These are phyloP conservation scores for Cacatua alba DNA, from an alignment of 2,113 vertebrate genomes.

Conservation along the genomic window DNA sequence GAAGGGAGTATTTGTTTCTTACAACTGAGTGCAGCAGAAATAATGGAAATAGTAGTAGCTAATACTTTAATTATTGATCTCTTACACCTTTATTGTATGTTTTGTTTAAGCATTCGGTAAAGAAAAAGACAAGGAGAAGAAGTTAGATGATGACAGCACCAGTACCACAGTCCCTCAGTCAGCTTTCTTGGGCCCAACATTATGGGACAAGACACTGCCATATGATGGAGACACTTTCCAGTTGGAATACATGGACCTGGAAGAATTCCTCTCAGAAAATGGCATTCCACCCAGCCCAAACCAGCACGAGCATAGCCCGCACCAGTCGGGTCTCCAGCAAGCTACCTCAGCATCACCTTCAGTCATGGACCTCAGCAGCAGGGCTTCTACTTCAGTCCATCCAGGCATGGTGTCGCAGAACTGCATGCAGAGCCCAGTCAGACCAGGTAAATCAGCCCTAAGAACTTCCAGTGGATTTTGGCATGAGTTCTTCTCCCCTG, in stretches of 20 bases:
- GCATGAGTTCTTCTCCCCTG: neutral
- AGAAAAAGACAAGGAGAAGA: conserved; percentile 94
- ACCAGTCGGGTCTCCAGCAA: conserved; percentile 79
- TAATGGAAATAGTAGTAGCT: neutral
- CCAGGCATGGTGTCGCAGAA: conserved; percentile 83
- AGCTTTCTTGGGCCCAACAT: conserved; percentile 94
- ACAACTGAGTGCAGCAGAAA: neutral
- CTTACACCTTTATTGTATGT: neutral
- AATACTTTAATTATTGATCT: neutral
- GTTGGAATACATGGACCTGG: conserved; percentile 99
- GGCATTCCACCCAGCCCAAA: conserved; percentile 92
- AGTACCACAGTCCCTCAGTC: conserved; percentile 87
- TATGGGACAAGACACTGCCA: conserved; percentile 98
- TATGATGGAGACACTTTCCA: conserved; percentile 97
- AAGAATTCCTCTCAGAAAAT: conserved; percentile 98
- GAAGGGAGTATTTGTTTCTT: neutral
- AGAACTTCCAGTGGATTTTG: neutral
- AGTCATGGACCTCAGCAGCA: conserved; percentile 92
- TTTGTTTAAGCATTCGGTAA: conserved; percentile 86
- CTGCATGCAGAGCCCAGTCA: conserved; percentile 86
- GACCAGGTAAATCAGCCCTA: conserved; percentile 83
- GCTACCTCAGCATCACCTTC: conserved; percentile 82
- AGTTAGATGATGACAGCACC: conserved; percentile 89
- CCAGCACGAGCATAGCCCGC: conserved; percentile 81
- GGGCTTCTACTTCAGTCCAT: conserved; percentile 86